Percentiles rank a stretch among this genome's conserved stretches.
Conservation (phyloP, 1,140 invertebrate species). For the Neodiprion lecontei region DNA sequence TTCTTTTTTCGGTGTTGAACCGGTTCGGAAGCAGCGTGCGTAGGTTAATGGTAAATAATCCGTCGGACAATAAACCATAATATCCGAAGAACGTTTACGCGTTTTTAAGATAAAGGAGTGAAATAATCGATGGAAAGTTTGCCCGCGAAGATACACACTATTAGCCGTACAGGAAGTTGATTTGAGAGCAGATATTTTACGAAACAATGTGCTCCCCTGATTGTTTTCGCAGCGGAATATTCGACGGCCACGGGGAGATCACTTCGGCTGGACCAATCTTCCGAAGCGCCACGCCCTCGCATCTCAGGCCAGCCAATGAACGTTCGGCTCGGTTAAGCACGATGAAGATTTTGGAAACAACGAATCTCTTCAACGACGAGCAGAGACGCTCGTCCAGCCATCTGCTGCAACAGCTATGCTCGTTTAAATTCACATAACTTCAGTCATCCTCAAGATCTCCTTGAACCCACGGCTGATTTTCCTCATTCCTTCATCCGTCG, state of each 20-base stretch:
- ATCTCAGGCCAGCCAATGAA: conserved; percentile 40
- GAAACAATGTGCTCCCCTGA: conserved; percentile 35
- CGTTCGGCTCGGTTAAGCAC: conserved; percentile 6
- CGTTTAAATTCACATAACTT: not conserved
- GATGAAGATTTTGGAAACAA: conserved; percentile 7
- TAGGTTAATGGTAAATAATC: too few species aligned
- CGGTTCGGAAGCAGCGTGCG: too few species aligned
- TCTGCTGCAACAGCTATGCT: not conserved
- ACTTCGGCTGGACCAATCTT: conserved; percentile 39
- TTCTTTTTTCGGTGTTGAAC: too few species aligned
- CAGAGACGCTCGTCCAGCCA: not conserved
- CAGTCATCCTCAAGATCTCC: not conserved
- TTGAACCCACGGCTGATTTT: too few species aligned
- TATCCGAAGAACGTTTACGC: too few species aligned
- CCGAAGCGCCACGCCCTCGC: conserved; percentile 42
- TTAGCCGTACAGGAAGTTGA: not conserved
- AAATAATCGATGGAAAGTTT: too few species aligned
- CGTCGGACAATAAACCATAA: too few species aligned
- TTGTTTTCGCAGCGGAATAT: conserved; percentile 45
- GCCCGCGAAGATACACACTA: too few species aligned
- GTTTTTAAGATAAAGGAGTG: too few species aligned
- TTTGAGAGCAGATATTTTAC: conserved; percentile 24
- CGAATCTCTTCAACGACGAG: not conserved
- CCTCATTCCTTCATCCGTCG: too few species aligned
- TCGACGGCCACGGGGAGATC: conserved; percentile 26